Evolutionary conservation across 2,797 vertebrate genomes (phyloP).

Genomic region (Sebastes dallii): DNA sequence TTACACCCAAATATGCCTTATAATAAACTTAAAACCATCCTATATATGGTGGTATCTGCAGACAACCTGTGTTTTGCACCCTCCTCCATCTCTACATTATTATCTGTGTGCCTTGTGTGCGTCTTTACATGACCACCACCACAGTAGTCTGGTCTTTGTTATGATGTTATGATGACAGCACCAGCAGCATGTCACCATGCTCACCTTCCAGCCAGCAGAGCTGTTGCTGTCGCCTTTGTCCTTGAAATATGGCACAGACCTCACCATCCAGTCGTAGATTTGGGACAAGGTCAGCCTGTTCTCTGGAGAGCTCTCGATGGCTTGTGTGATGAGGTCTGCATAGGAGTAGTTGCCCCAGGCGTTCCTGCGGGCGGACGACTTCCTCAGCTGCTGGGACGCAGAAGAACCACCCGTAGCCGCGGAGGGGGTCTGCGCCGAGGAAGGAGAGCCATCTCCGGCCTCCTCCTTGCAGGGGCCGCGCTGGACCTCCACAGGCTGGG

Average conservation of each 20-base stretch:
- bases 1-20: too few species aligned
- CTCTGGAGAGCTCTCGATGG: conserved; percentile 95
- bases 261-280: conserved; percentile 99
- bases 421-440: conserved; percentile 65
- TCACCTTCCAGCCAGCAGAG: conserved; percentile 98
- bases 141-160: conserved; percentile 53
- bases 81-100: background rate
- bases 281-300: conserved; percentile 96
- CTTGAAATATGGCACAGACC: conserved; percentile 98
- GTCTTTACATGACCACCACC: conserved; percentile 1
- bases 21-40: too few species aligned
- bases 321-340: conserved; percentile 95
- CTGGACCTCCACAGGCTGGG: conserved; percentile 61
- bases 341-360: conserved; percentile 99
- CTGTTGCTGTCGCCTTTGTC: conserved; percentile 99
- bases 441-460: conserved; percentile 73
- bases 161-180: conserved; percentile 51
- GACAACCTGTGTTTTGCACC: background rate
- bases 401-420: conserved; percentile 69
- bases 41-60: background rate
- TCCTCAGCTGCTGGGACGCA: conserved; percentile 86
- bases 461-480: conserved; percentile 63
- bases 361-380: conserved; percentile 94
- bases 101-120: background rate
- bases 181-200: conserved; percentile 42